These are phyloP conservation scores for Plotosus lineatus DNA, from an alignment of 2,113 vertebrate genomes.

Conservation along the genomic window DNA sequence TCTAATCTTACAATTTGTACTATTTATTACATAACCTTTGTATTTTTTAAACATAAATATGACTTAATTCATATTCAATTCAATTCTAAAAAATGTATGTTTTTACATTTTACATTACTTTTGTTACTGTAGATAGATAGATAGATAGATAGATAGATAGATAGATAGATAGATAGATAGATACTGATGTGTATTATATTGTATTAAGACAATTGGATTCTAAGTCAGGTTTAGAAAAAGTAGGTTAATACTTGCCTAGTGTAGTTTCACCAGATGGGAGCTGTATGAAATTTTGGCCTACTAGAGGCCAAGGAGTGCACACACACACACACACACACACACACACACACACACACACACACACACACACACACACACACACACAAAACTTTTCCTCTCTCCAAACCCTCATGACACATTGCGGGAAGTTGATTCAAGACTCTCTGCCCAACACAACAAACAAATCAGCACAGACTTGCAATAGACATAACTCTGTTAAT, in stretches of 20 bases:
- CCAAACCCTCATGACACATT: background rate
- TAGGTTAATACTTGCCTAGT: too few species aligned
- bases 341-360: background rate
- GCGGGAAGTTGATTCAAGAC: background rate
- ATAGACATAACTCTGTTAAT: background rate
- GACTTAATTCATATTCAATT: too few species aligned
- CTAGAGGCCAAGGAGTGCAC: background rate
- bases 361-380: constrained; percentile 4
- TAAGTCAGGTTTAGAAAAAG: too few species aligned
- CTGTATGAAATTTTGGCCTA: background rate
- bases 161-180: too few species aligned
- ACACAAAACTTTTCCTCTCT: background rate
- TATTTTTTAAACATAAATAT: background rate
- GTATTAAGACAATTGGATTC: too few species aligned
- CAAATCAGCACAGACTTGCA: background rate
- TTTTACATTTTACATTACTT: too few species aligned
- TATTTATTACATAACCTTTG: background rate
- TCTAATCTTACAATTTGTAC: background rate
- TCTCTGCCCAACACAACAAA: constrained; percentile 7
- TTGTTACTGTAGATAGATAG: too few species aligned
- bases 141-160: too few species aligned
- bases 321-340: background rate
- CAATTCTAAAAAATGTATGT: too few species aligned
- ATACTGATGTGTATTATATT: too few species aligned
- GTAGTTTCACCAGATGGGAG: too few species aligned